Conservation (phyloP, 2,888 invertebrate genomes). For the Acanthosepion lycidas region DNA sequence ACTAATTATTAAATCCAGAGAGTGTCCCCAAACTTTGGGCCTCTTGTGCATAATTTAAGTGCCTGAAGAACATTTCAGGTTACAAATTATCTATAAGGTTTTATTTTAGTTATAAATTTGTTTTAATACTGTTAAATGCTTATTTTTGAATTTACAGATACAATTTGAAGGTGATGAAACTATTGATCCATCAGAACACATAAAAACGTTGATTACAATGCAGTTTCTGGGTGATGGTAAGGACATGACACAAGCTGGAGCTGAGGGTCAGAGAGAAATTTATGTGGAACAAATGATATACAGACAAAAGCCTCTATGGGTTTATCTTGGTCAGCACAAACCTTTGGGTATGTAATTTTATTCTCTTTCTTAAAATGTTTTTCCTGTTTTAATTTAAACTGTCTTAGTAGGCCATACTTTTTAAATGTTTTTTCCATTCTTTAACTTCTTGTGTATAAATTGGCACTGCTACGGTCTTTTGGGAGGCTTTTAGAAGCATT, state of each 20-base stretch:
- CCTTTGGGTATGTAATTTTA: neutral
- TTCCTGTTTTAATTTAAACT: neutral
- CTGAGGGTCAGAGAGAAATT: neutral
- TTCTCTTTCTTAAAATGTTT: neutral
- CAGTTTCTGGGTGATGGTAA: neutral
- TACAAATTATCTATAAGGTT: neutral
- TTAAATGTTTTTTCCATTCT: no score
- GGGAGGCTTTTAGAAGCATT: no score
- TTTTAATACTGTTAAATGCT: neutral
- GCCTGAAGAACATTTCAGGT: no score
- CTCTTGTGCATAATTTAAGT: no score
- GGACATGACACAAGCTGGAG: neutral
- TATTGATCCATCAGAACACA: neutral
- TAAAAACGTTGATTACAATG: neutral
- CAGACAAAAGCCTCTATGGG: constrained; percentile 20
- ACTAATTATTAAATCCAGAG: no score
- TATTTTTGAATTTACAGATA: neutral
- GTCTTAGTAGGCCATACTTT: no score
- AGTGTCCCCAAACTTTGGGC: no score
- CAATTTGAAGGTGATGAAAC: neutral
- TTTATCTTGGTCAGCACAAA: neutral
- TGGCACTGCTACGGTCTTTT: no score
- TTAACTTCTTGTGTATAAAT: no score
- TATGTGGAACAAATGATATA: constrained; percentile 1
- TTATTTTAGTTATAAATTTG: neutral